These are phyloP conservation scores for Cochlearius cochlearius DNA, from an alignment of 2,113 vertebrate genomes.

Conservation along the genomic window DNA sequence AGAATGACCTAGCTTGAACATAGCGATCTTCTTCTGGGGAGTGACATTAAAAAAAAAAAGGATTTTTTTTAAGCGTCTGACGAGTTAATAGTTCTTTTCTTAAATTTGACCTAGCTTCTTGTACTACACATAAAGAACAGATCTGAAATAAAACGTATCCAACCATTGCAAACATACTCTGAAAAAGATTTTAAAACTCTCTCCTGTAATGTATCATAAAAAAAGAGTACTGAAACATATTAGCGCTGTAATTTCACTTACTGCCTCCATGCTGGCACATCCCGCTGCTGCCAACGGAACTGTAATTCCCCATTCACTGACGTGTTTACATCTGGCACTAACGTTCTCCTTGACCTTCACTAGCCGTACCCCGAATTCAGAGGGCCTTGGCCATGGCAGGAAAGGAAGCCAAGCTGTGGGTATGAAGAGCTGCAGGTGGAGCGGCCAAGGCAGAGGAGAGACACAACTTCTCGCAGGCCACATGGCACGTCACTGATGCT, in stretches of 20 bases:
- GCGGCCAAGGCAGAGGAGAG: neutral
- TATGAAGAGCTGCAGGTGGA: neutral
- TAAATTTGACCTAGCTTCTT: neutral
- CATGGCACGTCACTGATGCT: accelerated
- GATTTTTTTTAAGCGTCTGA: neutral
- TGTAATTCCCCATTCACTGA: neutral
- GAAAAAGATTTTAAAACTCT: neutral
- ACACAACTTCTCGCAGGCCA: no score
- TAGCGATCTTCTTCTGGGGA: neutral
- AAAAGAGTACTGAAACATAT: neutral
- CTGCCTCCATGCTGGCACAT: neutral
- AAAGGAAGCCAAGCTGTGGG: neutral
- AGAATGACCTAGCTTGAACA: neutral
- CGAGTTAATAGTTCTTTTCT: neutral
- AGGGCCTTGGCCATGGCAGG: neutral
- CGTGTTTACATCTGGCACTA: neutral
- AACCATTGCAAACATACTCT: neutral
- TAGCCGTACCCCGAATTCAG: neutral
- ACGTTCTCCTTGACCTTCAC: neutral
- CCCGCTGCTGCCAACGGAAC: neutral
- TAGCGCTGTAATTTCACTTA: neutral
- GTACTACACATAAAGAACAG: neutral
- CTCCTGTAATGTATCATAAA: neutral
- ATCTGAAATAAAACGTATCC: neutral
- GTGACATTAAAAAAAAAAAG: neutral